Conservation (phyloP, 2,888 invertebrate species). For the Shargacucullia verbasci region DNA sequence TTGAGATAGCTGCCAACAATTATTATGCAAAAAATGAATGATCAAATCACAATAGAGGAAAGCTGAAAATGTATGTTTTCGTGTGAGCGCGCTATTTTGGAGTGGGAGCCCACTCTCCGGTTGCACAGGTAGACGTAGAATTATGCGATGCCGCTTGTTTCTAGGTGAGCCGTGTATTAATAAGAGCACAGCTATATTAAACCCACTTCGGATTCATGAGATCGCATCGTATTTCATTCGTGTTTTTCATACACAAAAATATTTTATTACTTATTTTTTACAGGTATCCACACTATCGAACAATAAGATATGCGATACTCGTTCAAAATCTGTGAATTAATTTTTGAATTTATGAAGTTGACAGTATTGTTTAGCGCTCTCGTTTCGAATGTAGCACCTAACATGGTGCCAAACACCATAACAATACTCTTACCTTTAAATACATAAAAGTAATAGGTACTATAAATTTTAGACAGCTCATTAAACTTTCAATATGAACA, state of each 20-base stretch:
- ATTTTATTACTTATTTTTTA: constrained; percentile 11
- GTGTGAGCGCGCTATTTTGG: constrained; percentile 73
- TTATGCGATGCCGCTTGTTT: constrained; percentile 68
- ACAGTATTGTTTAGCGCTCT: no score
- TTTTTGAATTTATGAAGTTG: no score
- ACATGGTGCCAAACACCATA: no score
- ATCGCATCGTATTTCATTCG: constrained; percentile 75
- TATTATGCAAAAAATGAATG: constrained; percentile 39
- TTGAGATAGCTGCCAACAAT: constrained; percentile 55
- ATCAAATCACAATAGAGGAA: constrained; percentile 52
- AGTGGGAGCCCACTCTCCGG: constrained; percentile 58
- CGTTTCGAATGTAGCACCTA: no score
- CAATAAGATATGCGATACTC: no score
- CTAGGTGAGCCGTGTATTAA: constrained; percentile 78
- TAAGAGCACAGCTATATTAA: constrained; percentile 77
- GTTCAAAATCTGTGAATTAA: no score
- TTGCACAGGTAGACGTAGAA: constrained; percentile 74
- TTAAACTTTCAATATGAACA: no score
- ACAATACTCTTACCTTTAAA: no score
- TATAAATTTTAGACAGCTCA: no score
- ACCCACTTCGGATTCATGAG: constrained; percentile 68
- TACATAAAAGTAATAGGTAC: no score
- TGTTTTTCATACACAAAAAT: constrained; percentile 29
- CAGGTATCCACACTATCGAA: no score
- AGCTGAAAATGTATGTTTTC: constrained; percentile 66